Conservation (phyloP, 2,797 vertebrate genomes). For the Gymnoscopelus microlampas region DNA sequence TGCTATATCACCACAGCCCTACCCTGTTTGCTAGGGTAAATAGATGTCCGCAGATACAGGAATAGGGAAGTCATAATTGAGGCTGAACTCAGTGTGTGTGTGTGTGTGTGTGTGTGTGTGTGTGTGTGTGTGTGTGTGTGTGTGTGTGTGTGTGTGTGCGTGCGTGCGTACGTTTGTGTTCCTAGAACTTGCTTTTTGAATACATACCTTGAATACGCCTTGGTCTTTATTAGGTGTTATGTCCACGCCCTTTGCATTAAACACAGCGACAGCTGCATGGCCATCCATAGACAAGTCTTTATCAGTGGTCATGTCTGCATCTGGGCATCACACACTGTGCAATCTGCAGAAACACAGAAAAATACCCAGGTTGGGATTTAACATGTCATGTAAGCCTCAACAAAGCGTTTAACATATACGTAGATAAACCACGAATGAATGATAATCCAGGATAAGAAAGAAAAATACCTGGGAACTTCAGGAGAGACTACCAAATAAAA, state of each 20-base stretch:
- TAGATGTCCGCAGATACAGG: too few species aligned
- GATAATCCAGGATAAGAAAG: too few species aligned
- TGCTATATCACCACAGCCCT: too few species aligned
- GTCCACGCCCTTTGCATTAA: conserved; percentile 86
- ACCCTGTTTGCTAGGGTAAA: too few species aligned
- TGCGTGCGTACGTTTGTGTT: too few species aligned
- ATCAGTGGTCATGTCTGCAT: conserved; percentile 89
- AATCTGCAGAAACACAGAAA: conserved; percentile 27
- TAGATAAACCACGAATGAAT: too few species aligned
- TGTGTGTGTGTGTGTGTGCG: too few species aligned
- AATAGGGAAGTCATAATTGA: too few species aligned
- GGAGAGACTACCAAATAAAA: too few species aligned
- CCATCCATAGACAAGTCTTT: conserved; percentile 84
- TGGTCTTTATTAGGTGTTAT: conserved; percentile 86
- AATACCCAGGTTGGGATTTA: conserved; percentile 39
- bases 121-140: not conserved
- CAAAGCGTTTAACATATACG: conserved; percentile 1
- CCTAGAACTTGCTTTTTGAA: not conserved
- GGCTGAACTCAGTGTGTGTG: not conserved
- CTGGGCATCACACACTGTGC: conserved; percentile 51
- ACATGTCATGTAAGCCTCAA: conserved; percentile 25
- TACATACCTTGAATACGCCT: conserved; percentile 90
- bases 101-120: not conserved
- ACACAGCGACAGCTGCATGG: conserved; percentile 75
- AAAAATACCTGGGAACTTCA: too few species aligned